These are phyloP conservation scores for Orchestes rusci DNA, from an alignment of 2,888 invertebrate genomes.

Conservation along the genomic window DNA sequence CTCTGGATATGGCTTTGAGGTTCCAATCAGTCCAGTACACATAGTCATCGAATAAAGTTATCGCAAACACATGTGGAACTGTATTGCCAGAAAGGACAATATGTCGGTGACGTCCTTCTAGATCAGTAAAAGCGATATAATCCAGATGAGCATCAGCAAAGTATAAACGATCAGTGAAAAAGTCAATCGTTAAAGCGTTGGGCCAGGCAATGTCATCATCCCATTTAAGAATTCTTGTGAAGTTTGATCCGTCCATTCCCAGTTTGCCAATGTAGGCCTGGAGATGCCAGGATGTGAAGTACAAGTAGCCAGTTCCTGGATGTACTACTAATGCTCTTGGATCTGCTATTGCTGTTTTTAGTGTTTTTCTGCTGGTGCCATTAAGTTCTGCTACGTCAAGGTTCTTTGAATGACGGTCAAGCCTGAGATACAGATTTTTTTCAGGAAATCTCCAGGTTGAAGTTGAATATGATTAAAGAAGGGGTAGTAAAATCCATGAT, in stretches of 20 bases:
- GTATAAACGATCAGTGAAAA: constrained; percentile 89
- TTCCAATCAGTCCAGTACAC: constrained; percentile 99
- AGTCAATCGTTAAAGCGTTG: constrained; percentile 94
- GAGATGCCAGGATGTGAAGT: constrained; percentile 94
- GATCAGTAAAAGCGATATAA: constrained; percentile 85
- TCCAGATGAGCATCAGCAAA: constrained; percentile 99
- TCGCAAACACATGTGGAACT: constrained; percentile 94
- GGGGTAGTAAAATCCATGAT: too few species aligned
- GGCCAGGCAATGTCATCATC: constrained; percentile 97
- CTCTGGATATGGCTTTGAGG: constrained; percentile 81
- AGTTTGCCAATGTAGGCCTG: constrained; percentile 95
- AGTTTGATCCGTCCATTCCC: constrained; percentile 94
- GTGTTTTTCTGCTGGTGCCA: constrained; percentile 82
- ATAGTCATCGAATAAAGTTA: constrained; percentile 88
- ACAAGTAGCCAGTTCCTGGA: constrained; percentile 88
- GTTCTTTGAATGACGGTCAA: constrained; percentile 91
- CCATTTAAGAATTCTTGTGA: constrained; percentile 81
- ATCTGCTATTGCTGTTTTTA: constrained; percentile 83
- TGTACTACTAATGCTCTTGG: constrained; percentile 93
- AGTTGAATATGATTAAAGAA: too few species aligned
- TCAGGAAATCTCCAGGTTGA: too few species aligned
- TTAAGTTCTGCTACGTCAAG: constrained; percentile 92
- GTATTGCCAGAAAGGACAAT: constrained; percentile 69
- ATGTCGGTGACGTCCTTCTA: constrained; percentile 84
- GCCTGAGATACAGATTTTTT: too few species aligned